Percentiles rank a stretch among this genome's conserved stretches.
These are phyloP conservation scores for Hyperoplus lanceolatus DNA, from an alignment of 2,797 vertebrate species.

Conservation along the genomic window DNA sequence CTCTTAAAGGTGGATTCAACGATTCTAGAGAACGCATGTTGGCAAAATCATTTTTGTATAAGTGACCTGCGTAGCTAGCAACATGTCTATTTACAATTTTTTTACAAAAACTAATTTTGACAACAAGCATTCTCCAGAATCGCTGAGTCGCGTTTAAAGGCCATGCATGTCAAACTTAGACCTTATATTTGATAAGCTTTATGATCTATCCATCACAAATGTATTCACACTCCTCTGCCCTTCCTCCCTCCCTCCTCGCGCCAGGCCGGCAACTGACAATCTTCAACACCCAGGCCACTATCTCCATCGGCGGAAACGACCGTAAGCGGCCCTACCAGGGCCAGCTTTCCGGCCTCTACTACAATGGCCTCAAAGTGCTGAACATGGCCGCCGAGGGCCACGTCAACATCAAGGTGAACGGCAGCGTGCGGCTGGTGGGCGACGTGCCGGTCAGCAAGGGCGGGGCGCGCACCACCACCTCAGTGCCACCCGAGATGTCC, in stretches of 20 bases:
- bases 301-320: slow-evolving; percentile 97
- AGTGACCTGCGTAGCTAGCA: too few species aligned
- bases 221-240: not conserved
- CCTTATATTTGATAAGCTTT: not conserved
- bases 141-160: not conserved
- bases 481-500: slow-evolving; percentile 95
- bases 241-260: slow-evolving; percentile 8
- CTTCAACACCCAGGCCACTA: slow-evolving; percentile 99
- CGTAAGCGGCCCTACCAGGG: slow-evolving; percentile 97
- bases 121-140: too few species aligned
- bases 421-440: slow-evolving; percentile 95
- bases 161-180: slow-evolving; percentile 14
- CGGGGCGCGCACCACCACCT: slow-evolving; percentile 91
- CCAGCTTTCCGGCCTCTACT: slow-evolving; percentile 97
- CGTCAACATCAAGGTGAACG: slow-evolving; percentile 95
- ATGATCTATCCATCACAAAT: not conserved
- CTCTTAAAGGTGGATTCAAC: not conserved
- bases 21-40: too few species aligned
- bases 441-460: slow-evolving; percentile 94
- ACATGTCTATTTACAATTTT: too few species aligned
- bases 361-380: slow-evolving; percentile 97
- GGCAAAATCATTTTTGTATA: too few species aligned
- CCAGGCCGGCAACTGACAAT: slow-evolving; percentile 98
- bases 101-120: too few species aligned
- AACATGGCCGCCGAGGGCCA: slow-evolving; percentile 97